Base-by-base conservation (phyloP, 1,140 invertebrate genomes). In the Aculops lycopersici region DNA sequence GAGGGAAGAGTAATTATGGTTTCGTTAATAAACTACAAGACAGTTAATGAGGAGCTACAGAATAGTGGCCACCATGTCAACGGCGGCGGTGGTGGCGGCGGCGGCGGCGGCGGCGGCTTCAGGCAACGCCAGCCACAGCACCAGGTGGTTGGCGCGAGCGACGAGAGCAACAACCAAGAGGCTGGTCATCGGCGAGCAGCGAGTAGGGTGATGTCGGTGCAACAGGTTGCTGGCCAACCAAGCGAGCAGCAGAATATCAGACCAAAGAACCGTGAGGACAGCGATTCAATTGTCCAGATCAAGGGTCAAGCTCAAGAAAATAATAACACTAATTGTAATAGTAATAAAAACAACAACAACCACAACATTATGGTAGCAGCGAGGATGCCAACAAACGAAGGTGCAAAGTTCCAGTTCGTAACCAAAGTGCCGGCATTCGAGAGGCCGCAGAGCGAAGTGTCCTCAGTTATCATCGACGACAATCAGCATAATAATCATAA, bases 11-110 rank as follows among this genome's bases (percentile, higher is more conserved):
- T 8, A 31, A 31, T 31, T n/a, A 31, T 31, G 24, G 24, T 31
- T 31, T 31, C 24, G n/a, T n/a, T 31, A n/a, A 31, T n/a, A 8
- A 31, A 31, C n/a, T 31, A 8, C n/a, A 8, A n/a, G 8, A n/a
- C 24, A 31, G 24, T 31, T n/a, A 31, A 31, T n/a, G 24, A 31
- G 8, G 24, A 31, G n/a, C 8, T 31, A 8, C 24, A n/a, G 35
- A 43, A 18, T 12, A 15, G 37, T 21, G 43, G 39, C 42, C 43
- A 17, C 40, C 46, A 37, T 38, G 43, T 39, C 42, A 47, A 24
- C 43, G 42, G 41, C 44, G 39, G 15, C 43, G 43, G 37, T 41
- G 40, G 36, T 38, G 41, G 17, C 44, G 38, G 3, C 20, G 46
- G 35, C 39, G 43, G 18, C 31, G 37, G n/a, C 38, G 36, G 5